These are phyloP conservation scores for Rhagophthalmus giganteus DNA, from an alignment of 2,888 invertebrate species.

Conservation along the genomic window DNA sequence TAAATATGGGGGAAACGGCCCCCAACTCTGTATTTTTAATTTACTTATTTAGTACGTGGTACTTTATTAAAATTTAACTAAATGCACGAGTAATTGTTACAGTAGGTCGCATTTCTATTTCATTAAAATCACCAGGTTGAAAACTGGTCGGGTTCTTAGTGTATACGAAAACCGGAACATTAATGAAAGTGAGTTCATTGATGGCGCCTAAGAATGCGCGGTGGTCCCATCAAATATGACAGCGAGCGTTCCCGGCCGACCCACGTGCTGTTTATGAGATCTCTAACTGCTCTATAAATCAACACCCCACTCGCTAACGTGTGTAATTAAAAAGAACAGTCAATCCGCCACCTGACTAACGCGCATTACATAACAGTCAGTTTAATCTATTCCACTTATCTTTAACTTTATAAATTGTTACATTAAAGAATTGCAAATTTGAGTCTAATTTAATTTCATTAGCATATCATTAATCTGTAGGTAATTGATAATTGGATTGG, in stretches of 20 bases:
- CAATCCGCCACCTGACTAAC: constrained; percentile 43
- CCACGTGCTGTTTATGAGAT: constrained; percentile 60
- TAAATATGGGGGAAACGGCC: too few species aligned
- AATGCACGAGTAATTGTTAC: too few species aligned
- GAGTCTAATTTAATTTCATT: neutral
- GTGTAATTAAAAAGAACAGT: constrained; percentile 54
- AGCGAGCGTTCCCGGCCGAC: constrained; percentile 53
- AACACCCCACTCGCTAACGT: constrained; percentile 56
- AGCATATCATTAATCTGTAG: too few species aligned
- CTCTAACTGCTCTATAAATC: constrained; percentile 61
- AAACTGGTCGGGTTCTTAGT: constrained; percentile 5
- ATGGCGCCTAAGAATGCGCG: constrained; percentile 48
- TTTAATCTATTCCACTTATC: constrained; percentile 14
- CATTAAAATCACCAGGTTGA: too few species aligned
- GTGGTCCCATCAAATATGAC: constrained; percentile 56
- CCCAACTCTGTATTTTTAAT: too few species aligned
- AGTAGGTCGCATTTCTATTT: too few species aligned
- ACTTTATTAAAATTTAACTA: too few species aligned
- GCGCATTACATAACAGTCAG: constrained; percentile 18
- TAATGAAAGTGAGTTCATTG: constrained; percentile 45
- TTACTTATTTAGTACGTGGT: too few species aligned
- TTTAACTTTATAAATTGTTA: constrained; percentile 5
- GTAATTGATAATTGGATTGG: too few species aligned
- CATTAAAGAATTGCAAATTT: too few species aligned
- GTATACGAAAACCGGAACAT: constrained; percentile 29